phyloP scores from a whole-genome alignment of 1,140 invertebrate genomes.

The Tenebrio molitor region DNA sequence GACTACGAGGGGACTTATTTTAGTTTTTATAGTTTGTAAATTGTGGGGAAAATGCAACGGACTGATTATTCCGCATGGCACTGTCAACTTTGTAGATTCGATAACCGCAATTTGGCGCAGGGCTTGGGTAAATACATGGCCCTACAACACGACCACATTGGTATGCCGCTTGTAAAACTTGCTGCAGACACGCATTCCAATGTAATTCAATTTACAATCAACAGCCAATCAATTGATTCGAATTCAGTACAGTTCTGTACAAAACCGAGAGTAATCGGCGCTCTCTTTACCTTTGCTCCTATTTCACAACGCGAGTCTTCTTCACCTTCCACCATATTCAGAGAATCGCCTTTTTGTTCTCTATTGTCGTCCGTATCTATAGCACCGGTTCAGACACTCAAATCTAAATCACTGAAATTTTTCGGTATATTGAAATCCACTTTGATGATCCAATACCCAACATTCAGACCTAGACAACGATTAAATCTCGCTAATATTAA shows the following conservation, averaged over 20 bases:
- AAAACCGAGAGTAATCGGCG: slow-evolving; percentile 47
- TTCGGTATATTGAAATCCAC: neutral
- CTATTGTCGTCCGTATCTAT: slow-evolving; percentile 24
- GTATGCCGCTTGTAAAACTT: slow-evolving; percentile 55
- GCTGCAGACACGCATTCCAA: slow-evolving; percentile 67
- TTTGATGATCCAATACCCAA: too few species aligned
- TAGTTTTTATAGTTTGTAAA: too few species aligned
- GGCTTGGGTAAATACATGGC: slow-evolving; percentile 48
- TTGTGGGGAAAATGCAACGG: slow-evolving; percentile 11
- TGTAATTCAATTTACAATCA: slow-evolving; percentile 74
- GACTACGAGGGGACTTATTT: too few species aligned
- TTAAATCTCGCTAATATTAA: too few species aligned
- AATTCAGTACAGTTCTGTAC: slow-evolving; percentile 66
- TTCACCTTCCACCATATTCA: slow-evolving; percentile 14
- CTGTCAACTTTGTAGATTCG: slow-evolving; percentile 47
- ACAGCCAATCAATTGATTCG: slow-evolving; percentile 74
- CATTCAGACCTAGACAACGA: too few species aligned
- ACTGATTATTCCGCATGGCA: neutral
- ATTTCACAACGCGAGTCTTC: slow-evolving; percentile 24
- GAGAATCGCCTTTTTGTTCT: neutral
- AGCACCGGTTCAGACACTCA: neutral
- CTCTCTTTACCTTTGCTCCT: slow-evolving; percentile 45
- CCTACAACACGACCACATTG: slow-evolving; percentile 53
- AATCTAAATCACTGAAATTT: neutral
- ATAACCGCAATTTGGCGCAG: slow-evolving; percentile 51